phyloP scores from a whole-genome alignment of 2,888 invertebrate genomes.

The Tupiocoris notatus region DNA sequence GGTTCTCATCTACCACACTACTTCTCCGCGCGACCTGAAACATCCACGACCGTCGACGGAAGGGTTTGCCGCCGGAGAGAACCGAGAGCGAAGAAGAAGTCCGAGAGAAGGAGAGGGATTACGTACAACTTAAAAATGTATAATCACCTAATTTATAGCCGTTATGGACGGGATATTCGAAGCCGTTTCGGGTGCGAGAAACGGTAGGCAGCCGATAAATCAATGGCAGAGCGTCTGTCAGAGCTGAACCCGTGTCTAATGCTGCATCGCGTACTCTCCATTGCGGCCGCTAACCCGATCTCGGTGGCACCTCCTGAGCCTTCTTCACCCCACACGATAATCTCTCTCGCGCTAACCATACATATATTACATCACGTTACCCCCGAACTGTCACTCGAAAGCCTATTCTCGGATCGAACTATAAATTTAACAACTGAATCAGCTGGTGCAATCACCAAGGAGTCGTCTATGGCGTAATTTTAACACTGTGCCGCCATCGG shows the following conservation, averaged over 20 bases:
- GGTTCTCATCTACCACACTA: slow-evolving; percentile 1
- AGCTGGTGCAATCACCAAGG: neutral
- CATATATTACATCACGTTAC: slow-evolving; percentile 8
- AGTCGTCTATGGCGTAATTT: neutral
- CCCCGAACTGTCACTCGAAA: neutral
- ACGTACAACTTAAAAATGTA: slow-evolving; percentile 37
- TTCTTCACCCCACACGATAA: slow-evolving; percentile 27
- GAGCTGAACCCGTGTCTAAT: slow-evolving; percentile 18
- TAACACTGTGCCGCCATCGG: too few species aligned
- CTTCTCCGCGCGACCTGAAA: neutral
- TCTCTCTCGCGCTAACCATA: slow-evolving; percentile 9
- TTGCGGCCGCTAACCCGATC: neutral
- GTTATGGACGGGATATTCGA: slow-evolving; percentile 11
- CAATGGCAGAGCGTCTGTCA: slow-evolving; percentile 10
- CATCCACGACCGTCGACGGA: neutral
- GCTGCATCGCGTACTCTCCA: neutral
- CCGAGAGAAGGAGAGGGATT: slow-evolving; percentile 6
- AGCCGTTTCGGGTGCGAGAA: slow-evolving; percentile 10
- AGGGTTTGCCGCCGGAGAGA: neutral
- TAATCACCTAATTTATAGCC: slow-evolving; percentile 35
- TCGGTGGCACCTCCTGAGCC: neutral
- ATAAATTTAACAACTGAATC: neutral
- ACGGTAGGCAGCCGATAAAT: slow-evolving; percentile 40
- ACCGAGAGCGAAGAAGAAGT: neutral
- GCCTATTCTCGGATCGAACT: neutral